Evolutionary conservation across 2,797 vertebrate genomes (phyloP).

Genomic region (Caiman crocodilus): DNA sequence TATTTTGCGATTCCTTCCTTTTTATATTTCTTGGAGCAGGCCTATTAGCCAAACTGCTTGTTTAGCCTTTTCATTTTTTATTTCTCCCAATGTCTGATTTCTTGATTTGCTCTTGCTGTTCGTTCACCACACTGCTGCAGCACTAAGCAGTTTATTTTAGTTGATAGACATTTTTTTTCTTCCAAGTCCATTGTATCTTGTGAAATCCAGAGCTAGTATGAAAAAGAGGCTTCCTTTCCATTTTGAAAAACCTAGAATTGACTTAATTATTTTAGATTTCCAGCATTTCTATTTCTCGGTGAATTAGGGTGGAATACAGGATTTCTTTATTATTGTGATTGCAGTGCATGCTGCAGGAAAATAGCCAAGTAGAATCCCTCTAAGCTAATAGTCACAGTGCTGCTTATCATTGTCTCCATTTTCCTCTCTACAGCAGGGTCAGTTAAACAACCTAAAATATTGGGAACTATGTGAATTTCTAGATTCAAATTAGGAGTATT

Average conservation of each 20-base stretch:
- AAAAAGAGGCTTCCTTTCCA: conserved; percentile 65
- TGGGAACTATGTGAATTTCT: conserved; percentile 19
- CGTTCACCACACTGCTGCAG: conserved; percentile 53
- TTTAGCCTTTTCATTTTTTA: conserved; percentile 49
- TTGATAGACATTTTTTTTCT: conserved; percentile 68
- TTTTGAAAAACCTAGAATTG: conserved; percentile 63
- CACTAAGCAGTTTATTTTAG: conserved; percentile 74
- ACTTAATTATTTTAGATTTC: conserved; percentile 69
- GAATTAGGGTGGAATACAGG: conserved; percentile 70
- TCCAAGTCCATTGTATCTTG: conserved; percentile 66
- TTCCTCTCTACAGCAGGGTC: conserved; percentile 49
- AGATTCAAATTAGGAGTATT: conserved; percentile 16
- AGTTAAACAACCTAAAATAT: conserved; percentile 21
- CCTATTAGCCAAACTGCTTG: not conserved
- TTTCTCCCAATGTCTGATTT: conserved; percentile 28
- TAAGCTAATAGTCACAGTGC: conserved; percentile 64
- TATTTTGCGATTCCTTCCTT: not conserved
- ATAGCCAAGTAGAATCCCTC: conserved; percentile 69
- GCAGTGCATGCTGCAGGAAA: conserved; percentile 69
- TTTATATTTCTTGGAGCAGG: conserved; percentile 31
- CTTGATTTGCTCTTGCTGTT: conserved; percentile 59
- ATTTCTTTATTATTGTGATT: conserved; percentile 75
- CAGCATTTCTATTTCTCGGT: conserved; percentile 73
- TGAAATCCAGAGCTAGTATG: conserved; percentile 72
- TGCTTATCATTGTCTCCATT: conserved; percentile 48